A percentile compares a stretch with the other conserved stretches of the same genome.
phyloP scores from a whole-genome alignment of 2,113 vertebrate genomes.

The Aspiorhynchus laticeps region DNA sequence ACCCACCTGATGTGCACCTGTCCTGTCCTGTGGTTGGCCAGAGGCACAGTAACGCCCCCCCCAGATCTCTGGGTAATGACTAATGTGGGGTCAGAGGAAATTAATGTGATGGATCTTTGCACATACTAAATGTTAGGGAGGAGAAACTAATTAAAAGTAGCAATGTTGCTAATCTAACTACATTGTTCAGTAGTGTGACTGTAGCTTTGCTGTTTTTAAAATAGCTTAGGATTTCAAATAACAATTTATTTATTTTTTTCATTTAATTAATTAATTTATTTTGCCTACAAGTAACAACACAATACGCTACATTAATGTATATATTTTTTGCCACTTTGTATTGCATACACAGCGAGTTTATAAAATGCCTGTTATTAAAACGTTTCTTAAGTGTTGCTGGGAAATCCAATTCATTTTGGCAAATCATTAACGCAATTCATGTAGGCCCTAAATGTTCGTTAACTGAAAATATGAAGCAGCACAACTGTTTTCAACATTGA shows the following conservation, averaged over 20 bases:
- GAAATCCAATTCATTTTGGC: background rate
- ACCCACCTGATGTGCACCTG: slow-evolving; percentile 51
- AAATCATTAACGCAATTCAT: background rate
- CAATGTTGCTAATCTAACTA: background rate
- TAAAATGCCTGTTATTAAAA: background rate
- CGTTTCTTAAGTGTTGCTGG: background rate
- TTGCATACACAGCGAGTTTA: background rate
- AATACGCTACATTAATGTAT: too few relatives aligned
- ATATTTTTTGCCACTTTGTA: background rate
- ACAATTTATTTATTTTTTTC: background rate
- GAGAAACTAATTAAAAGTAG: background rate
- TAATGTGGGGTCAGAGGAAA: slow-evolving; percentile 36
- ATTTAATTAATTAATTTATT: background rate
- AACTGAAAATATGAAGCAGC: too few relatives aligned
- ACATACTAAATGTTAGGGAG: background rate
- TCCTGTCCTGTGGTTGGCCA: slow-evolving; percentile 19
- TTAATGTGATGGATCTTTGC: background rate
- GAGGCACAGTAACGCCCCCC: background rate
- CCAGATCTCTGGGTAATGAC: slow-evolving; percentile 44
- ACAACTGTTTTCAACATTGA: background rate
- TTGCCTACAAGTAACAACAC: background rate
- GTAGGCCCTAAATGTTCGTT: too few relatives aligned
- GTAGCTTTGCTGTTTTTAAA: background rate
- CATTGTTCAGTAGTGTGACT: background rate
- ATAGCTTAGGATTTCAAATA: background rate